Evolutionary conservation across 2,113 vertebrate genomes (phyloP).

Genomic region (Centropus bengalensis): DNA sequence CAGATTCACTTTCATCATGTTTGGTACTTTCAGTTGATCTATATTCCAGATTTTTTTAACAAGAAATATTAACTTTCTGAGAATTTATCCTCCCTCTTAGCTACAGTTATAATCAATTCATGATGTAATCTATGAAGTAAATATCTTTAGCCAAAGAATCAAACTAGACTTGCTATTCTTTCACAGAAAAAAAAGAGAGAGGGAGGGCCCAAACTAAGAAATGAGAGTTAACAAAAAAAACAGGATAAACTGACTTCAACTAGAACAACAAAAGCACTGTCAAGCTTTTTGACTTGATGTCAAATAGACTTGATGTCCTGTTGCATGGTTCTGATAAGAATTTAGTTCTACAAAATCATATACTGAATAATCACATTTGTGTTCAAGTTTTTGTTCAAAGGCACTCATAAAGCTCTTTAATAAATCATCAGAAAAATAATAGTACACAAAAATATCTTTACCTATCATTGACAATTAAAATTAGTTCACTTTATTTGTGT

Average conservation of each 20-base stretch:
- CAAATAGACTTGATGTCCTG: too few species aligned
- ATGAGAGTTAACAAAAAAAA: not conserved
- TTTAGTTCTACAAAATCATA: not conserved
- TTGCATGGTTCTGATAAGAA: not conserved
- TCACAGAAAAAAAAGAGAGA: not conserved
- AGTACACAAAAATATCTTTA: not conserved
- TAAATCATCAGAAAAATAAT: not conserved
- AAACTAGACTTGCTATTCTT: not conserved
- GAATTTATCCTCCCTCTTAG: not conserved
- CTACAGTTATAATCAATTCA: slow-evolving; percentile 3
- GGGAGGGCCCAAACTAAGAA: not conserved
- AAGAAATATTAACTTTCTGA: slow-evolving; percentile 33
- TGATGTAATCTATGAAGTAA: not conserved
- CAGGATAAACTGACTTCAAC: not conserved
- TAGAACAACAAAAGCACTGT: not conserved
- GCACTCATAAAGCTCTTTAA: not conserved
- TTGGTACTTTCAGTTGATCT: slow-evolving; percentile 32
- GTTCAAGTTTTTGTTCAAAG: not conserved
- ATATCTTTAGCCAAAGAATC: not conserved
- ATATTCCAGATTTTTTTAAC: slow-evolving; percentile 44
- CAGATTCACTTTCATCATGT: slow-evolving; percentile 45
- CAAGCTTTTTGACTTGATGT: too few species aligned
- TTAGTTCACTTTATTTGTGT: not conserved
- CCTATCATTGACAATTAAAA: not conserved
- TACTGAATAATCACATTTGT: not conserved